These are phyloP conservation scores for Nothoprocta perdicaria DNA, from an alignment of 2,113 vertebrate species.

Conservation along the genomic window DNA sequence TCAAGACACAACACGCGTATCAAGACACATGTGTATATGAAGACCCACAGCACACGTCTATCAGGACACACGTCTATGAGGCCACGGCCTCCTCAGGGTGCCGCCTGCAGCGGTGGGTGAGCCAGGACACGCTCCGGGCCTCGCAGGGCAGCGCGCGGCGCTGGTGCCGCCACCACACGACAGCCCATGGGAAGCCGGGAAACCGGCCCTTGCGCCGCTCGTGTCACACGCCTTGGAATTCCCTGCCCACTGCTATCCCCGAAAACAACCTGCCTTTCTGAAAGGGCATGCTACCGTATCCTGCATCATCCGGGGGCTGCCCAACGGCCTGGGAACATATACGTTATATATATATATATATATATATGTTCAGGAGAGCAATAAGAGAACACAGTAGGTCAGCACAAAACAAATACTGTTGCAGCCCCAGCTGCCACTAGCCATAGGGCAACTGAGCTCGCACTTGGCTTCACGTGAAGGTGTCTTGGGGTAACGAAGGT, in stretches of 20 bases:
- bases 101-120: slow-evolving; percentile 7
- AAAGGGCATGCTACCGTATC: neutral
- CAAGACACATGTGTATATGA: no score
- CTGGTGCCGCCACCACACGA: neutral
- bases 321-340: neutral
- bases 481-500: neutral
- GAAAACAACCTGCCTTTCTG: neutral
- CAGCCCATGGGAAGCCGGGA: neutral
- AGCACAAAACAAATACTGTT: neutral
- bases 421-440: neutral
- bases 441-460: neutral
- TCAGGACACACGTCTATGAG: no score
- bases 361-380: neutral
- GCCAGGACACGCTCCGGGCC: neutral
- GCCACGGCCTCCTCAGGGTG: no score
- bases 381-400: neutral
- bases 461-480: neutral
- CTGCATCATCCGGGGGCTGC: neutral
- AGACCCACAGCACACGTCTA: no score
- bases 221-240: neutral
- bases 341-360: no score
- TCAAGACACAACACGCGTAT: no score
- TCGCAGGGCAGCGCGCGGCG: neutral
- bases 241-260: slow-evolving; percentile 28
- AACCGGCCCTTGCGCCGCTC: neutral